phyloP scores from a whole-genome alignment of 2,888 invertebrate genomes.

The Athalia rosae region DNA sequence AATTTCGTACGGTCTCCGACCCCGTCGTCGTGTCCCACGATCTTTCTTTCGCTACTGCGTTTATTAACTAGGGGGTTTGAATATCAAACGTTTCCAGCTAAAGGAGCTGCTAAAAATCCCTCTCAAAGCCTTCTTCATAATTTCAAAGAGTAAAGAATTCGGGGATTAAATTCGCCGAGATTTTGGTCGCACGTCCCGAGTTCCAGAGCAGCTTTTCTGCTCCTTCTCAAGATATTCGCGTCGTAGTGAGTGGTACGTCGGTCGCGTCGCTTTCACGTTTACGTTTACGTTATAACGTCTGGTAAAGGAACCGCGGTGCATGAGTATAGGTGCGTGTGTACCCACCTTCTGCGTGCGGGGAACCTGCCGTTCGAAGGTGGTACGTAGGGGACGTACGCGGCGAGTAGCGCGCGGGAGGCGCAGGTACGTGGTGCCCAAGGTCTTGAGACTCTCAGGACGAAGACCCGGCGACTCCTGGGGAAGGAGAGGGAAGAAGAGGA shows the following conservation, averaged over 20 bases:
- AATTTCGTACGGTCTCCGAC: too few species aligned
- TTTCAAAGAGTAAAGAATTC: constrained; percentile 32
- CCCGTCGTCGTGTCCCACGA: too few species aligned
- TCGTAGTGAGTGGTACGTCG: background rate
- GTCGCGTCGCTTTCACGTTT: too few species aligned
- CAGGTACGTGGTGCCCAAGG: constrained; percentile 41
- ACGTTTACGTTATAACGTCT: background rate
- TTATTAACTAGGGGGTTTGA: background rate
- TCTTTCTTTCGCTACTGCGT: too few species aligned
- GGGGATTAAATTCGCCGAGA: background rate
- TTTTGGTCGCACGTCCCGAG: constrained; percentile 7
- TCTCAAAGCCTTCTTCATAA: constrained; percentile 9
- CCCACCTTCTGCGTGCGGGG: constrained; percentile 31
- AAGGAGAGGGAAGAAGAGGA: constrained; percentile 1
- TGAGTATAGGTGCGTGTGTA: constrained; percentile 38
- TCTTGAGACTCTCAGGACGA: constrained; percentile 43
- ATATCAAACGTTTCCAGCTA: constrained; percentile 23
- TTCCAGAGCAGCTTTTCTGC: background rate
- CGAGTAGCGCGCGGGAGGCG: constrained; percentile 28
- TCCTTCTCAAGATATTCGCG: background rate
- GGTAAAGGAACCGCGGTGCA: constrained; percentile 27
- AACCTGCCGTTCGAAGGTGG: constrained; percentile 29
- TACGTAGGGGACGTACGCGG: background rate
- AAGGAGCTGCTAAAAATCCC: background rate
- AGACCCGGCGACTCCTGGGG: constrained; percentile 41